Evolutionary conservation across 2,888 invertebrate genomes (phyloP), one percentile per base, ranked within the genome.

Genomic region (Drosophila diplacantha): DNA sequence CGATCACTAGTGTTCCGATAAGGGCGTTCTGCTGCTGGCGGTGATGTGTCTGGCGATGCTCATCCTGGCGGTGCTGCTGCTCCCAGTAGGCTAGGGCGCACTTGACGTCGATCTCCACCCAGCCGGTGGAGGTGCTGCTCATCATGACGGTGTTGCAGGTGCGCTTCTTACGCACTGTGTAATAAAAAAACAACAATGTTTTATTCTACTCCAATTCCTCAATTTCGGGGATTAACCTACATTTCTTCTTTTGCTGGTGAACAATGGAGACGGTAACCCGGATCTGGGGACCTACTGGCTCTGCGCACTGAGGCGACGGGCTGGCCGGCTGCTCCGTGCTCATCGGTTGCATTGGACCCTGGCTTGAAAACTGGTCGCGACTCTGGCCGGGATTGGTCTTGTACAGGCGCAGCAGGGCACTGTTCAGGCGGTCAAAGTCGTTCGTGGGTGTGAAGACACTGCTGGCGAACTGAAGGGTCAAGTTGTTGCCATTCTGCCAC

Each of bases 91-190:
- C 83, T 24, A 88, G 84, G 43, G 88, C 88, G 51, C 87, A 87
- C 60, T 85, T 86, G 6, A 88, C 85, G 61, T 88, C 88, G 53
- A 88, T 87, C 58, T 87, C 87, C 47, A 88, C 86, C 88, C 88
- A 88, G 41, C 88, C 88, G 18, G 84, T 85, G 46, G 85, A 83
- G 8, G 82, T 81, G 44, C 78, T 80, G 69, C 86, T 87, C 77
- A 88, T 76, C 88, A 88, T 88, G 46, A 86, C 73, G 12, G 87
- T 87, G 60, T 87, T 88, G 75, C 88, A 88, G 57, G 86, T 87
- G 63, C 86, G 86, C 81, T 87, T 88, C 81, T 85, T 87, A 51
- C 80, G 86, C 58, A 86, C 88, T 86, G 58, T 8, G 11, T 20
- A 24, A 14, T 3, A 31, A 18, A 6, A 9, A 5, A 26, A 26